Conservation (phyloP, 2,888 invertebrate species). For the Tiliacea aurago region DNA sequence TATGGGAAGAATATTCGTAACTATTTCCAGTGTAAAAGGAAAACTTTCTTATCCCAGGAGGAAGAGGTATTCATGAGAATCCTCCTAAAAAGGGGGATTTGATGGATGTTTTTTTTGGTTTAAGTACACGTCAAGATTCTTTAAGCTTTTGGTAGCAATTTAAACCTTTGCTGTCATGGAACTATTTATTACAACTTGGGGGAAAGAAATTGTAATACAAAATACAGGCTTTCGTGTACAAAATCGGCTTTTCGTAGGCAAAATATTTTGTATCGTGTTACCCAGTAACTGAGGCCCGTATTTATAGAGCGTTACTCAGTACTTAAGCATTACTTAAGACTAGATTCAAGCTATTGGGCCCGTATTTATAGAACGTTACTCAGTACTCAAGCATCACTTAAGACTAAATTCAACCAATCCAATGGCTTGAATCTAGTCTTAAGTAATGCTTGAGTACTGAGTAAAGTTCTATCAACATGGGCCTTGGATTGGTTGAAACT, state of each 20-base stretch:
- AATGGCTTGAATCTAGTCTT: too few relatives aligned
- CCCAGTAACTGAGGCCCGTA: too few relatives aligned
- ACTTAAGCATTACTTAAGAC: too few relatives aligned
- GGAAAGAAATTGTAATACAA: not conserved
- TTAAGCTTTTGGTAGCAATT: conserved; percentile 17
- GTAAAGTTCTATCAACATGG: too few relatives aligned
- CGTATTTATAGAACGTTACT: too few relatives aligned
- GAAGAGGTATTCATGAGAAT: conserved; percentile 16
- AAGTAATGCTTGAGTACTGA: too few relatives aligned
- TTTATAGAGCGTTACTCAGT: too few relatives aligned
- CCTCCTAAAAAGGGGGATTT: conserved; percentile 8
- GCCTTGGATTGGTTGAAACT: too few relatives aligned
- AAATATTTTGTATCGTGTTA: not conserved
- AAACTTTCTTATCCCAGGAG: not conserved
- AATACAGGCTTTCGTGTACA: not conserved
- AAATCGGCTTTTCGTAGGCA: not conserved
- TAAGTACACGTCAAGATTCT: conserved; percentile 3
- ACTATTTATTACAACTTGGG: conserved; percentile 35
- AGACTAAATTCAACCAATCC: too few relatives aligned
- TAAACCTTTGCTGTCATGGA: conserved; percentile 17
- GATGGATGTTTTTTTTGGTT: conserved; percentile 25
- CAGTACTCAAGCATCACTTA: too few relatives aligned
- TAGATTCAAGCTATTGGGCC: too few relatives aligned
- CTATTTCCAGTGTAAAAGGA: not conserved
- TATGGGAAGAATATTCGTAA: not conserved